These are phyloP conservation scores for Oriolus oriolus DNA, from an alignment of 2,113 vertebrate genomes.

Conservation along the genomic window DNA sequence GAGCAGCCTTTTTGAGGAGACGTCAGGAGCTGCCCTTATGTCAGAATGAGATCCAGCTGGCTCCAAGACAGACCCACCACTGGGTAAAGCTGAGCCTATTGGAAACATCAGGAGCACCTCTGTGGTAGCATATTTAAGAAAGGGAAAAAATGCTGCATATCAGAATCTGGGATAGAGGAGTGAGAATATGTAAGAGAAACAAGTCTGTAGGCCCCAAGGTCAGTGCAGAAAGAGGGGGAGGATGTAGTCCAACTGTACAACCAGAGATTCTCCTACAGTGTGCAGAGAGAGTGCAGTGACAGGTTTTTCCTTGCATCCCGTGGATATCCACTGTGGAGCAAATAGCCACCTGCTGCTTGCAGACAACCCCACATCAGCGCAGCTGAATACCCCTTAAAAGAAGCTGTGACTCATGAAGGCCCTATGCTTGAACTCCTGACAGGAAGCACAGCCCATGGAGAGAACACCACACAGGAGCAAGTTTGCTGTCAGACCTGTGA, in stretches of 20 bases:
- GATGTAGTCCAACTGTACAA: neutral
- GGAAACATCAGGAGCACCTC: accelerated
- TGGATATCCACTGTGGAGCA: neutral
- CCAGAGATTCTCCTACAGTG: neutral
- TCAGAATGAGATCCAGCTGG: neutral
- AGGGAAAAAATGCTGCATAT: neutral
- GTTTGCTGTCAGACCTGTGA: neutral
- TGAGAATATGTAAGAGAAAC: neutral
- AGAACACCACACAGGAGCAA: neutral
- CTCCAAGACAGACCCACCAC: neutral
- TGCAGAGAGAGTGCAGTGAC: neutral
- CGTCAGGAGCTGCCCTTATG: neutral
- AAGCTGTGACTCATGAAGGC: neutral
- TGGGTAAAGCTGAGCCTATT: neutral
- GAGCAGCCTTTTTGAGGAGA: neutral
- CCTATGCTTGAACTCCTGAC: neutral
- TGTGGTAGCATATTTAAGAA: neutral
- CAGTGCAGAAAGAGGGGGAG: neutral
- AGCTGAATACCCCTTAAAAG: neutral
- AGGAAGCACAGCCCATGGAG: neutral
- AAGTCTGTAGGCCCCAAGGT: neutral
- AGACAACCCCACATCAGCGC: accelerated
- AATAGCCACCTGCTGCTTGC: neutral
- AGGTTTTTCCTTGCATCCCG: neutral
- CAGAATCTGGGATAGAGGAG: neutral